These are phyloP conservation scores for Scotopteryx bipunctaria DNA, from an alignment of 2,888 invertebrate genomes.

Conservation along the genomic window DNA sequence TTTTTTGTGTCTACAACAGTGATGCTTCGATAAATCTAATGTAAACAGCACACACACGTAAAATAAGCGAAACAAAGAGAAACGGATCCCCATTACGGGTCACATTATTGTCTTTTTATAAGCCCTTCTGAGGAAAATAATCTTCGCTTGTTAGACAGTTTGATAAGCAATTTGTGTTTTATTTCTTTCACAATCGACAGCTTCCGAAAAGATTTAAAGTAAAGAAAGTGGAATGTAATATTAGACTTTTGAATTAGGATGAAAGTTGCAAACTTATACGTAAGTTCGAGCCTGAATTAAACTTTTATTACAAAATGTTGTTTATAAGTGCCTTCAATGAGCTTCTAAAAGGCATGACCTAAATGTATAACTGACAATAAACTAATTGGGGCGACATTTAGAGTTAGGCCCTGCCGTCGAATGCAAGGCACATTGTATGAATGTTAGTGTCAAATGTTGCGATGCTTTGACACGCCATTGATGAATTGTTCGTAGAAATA, in stretches of 20 bases:
- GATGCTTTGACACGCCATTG: constrained; percentile 16
- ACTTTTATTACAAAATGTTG: not conserved
- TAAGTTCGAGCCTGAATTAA: not conserved
- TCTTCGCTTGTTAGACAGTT: constrained; percentile 27
- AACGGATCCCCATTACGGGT: constrained; percentile 41
- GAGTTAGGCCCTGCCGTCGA: constrained; percentile 16
- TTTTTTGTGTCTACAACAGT: constrained; percentile 55
- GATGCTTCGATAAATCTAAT: constrained; percentile 62
- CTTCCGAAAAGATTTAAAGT: not conserved
- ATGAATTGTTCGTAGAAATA: constrained; percentile 24
- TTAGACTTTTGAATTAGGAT: not conserved
- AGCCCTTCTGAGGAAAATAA: constrained; percentile 25
- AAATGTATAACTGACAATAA: constrained; percentile 23
- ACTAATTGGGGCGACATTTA: constrained; percentile 24
- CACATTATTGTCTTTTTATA: constrained; percentile 43
- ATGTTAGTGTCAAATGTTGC: constrained; percentile 15
- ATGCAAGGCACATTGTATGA: constrained; percentile 18
- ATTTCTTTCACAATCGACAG: constrained; percentile 1
- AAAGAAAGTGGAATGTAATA: not conserved
- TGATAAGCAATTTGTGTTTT: constrained; percentile 18
- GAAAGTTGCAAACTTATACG: not conserved
- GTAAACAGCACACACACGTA: constrained; percentile 58
- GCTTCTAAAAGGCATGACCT: constrained; percentile 13
- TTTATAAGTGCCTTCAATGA: constrained; percentile 1
- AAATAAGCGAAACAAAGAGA: constrained; percentile 49